Evolutionary conservation across 2,113 vertebrate genomes (phyloP), one percentile per base, ranked within the genome.

Genomic region (Labeo catla): DNA sequence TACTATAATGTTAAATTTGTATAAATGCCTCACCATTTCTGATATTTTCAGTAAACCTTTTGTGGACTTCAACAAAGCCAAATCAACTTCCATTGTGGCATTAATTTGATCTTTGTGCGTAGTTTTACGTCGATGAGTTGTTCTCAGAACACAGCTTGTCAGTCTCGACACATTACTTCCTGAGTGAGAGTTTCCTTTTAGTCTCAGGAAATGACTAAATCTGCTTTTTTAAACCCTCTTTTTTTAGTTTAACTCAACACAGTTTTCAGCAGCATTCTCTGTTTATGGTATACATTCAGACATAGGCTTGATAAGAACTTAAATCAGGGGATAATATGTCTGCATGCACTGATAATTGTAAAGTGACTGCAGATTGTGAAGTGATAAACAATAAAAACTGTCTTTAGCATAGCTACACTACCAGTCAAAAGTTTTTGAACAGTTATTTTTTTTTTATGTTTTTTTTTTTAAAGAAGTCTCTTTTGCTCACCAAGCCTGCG

Each of bases 11-110:
- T 36, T 0, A 8, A n/a, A 10, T 36, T 39, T 16, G 61, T 19
- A 21, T 36, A 13, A n/a, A 28, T 11, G 9, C 86, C 92, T 94
- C 83, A 95, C 95, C 93, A 93, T 88, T 86, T 95, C 92, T 74
- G 90, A 84, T 6, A 89, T 59, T 91, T 95, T 95, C 78, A 95
- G 81, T 57, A 89, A 52, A 16, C 93, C 92, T 85, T 92, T 91
- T 78, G 43, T 86, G 52, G 94, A 93, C 84, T 88, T 92, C 84
- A 95, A 77, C 80, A 95, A 94, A 21, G 80, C 39, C 1, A 10
- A 4, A 83, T 95, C 90, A 45, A 93, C 12, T 8, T 94, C 93
- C 84, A 93, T 65, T 16, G 19, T 59, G 47, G 19, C 19, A 1
- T n/a, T 23, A 50, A 23, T 1, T 6, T 21, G 8, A 2, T 16